Evolutionary conservation across 2,113 vertebrate genomes (phyloP), one percentile per base, ranked within the genome.

Genomic region (Tyto alba): DNA sequence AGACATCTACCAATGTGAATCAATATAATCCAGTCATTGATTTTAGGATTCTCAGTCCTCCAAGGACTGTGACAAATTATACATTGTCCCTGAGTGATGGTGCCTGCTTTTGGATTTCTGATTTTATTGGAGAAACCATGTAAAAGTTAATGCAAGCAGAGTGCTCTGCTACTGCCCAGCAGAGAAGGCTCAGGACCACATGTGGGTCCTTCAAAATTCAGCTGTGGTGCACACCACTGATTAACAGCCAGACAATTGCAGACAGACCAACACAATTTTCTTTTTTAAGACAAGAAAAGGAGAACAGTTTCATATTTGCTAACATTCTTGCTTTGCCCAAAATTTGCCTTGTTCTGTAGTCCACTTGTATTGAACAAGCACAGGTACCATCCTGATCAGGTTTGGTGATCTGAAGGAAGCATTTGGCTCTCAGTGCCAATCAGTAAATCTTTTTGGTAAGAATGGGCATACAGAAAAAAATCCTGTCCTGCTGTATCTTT

Each of bases 31-130:
- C 76, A 23, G 84, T 38, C 93, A 94, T 96, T 88, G 64, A 95
- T 97, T 97, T 96, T 69, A 93, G 91, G 91, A 96, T 95, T 97
- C 90, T 85, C 74, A 60, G 66, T 82, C 91, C 95, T 96, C 95
- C 47, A 53, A 97, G 92, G 96, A 91, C 83, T 43, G 62, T 88
- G 86, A 55, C 62, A 86, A 96, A 97, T 95, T 48, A 84, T 92
- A 62, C 21, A 3, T 90, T 73, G 57, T 90, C 94, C 91, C 96
- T 56, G 89, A 93, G 89, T 30, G 83, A n/a, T 36, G 27, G 53
- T 74, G 13, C 27, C 93, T 94, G 86, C 85, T 83, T 96, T 59
- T 50, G 76, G 62, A 76, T 93, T 87, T 95, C 90, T 85, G 82
- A 79, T 88, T 96, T 85, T 77, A 10, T 45, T 76, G 75, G 40